Percentiles rank a stretch among this genome's conserved stretches.
Conservation (phyloP, 2,797 vertebrate genomes). For the Myripristis murdjan region DNA sequence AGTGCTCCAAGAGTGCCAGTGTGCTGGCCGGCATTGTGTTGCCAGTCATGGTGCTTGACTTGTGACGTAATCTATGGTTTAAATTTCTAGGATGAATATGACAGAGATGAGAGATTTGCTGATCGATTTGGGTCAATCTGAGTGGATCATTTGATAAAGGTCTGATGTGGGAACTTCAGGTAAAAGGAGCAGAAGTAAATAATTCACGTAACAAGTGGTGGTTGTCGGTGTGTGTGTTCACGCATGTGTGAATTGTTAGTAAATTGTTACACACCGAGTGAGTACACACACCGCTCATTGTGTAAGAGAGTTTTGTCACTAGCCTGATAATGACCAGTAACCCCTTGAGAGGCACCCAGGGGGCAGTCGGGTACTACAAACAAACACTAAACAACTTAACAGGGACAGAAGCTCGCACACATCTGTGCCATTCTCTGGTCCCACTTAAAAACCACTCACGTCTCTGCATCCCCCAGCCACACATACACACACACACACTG, state of each 20-base stretch:
- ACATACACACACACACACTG: neutral
- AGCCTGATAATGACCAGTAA: conserved; percentile 80
- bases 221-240: conserved; percentile 32
- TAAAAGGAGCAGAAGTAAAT: neutral
- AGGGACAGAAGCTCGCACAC: conserved; percentile 54
- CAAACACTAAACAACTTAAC: conserved; percentile 81
- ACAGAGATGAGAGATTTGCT: neutral
- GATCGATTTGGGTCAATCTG: neutral
- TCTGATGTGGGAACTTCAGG: conserved; percentile 6
- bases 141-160: neutral
- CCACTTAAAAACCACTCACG: conserved; percentile 61
- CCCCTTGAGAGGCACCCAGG: conserved; percentile 62
- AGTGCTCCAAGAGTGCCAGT: conserved; percentile 64
- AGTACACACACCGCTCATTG: conserved; percentile 58
- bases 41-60: neutral
- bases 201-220: conserved; percentile 13
- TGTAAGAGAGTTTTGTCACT: conserved; percentile 68
- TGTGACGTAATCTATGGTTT: conserved; percentile 10
- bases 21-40: conserved; percentile 3
- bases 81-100: conserved; percentile 2
- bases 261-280: conserved; percentile 58
- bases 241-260: neutral
- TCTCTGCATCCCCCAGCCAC: conserved; percentile 27
- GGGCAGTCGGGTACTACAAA: conserved; percentile 71
- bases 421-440: conserved; percentile 57